A percentile compares a stretch with the other conserved stretches of the same genome.
Evolutionary conservation across 2,113 vertebrate genomes (phyloP).

Genomic region (Scomber japonicus): DNA sequence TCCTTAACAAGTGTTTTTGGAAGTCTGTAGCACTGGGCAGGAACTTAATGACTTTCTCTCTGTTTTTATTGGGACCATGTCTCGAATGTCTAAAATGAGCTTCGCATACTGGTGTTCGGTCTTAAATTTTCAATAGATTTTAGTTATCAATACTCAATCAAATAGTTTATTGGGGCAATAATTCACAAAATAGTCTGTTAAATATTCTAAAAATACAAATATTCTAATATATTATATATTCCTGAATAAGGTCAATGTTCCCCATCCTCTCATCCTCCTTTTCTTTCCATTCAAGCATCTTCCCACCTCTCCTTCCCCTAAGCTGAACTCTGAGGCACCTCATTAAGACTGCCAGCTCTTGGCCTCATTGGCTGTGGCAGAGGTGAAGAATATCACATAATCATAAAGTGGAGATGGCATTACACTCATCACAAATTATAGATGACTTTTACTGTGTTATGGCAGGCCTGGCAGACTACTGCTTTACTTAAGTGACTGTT

Average conservation of each 20-base stretch:
- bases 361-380: conserved; percentile 79
- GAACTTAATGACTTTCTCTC: conserved; percentile 59
- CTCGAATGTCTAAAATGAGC: conserved; percentile 45
- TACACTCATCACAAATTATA: conserved; percentile 88
- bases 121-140: conserved; percentile 33
- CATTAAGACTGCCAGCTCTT: conserved; percentile 79
- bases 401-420: conserved; percentile 86
- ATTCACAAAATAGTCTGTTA: not conserved
- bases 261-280: conserved; percentile 8
- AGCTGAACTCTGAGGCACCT: conserved; percentile 79
- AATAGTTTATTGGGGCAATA: conserved; percentile 5
- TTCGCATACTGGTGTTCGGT: conserved; percentile 23
- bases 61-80: conserved; percentile 53
- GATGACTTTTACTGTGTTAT: conserved; percentile 81
- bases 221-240: too few species aligned
- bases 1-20: conserved; percentile 64
- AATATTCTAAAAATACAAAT: not conserved
- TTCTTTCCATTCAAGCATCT: conserved; percentile 26
- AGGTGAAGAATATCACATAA: conserved; percentile 87
- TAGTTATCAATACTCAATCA: not conserved
- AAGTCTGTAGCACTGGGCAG: conserved; percentile 53
- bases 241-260: not conserved
- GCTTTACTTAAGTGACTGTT: conserved; percentile 78
- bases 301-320: conserved; percentile 53
- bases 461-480: conserved; percentile 56